A percentile compares a stretch with the other conserved stretches of the same genome.
phyloP scores from a whole-genome alignment of 2,797 vertebrate genomes.

The Helarctos malayanus region DNA sequence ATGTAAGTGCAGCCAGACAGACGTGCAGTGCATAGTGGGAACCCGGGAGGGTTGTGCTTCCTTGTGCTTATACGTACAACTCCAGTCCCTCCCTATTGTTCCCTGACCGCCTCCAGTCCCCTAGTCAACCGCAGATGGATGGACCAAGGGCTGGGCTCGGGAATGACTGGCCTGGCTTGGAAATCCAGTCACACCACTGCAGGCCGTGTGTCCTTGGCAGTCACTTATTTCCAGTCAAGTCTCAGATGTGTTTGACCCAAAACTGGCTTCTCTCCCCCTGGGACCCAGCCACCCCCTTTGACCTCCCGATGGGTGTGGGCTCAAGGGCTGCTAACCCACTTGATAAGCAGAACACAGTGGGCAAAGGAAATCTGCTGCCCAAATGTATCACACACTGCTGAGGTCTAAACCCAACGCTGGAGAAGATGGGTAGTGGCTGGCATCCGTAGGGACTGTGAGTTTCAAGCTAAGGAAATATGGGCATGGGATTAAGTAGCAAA shows the following conservation, averaged over 20 bases:
- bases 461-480: background rate
- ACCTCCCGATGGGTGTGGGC: background rate
- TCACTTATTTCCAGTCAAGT: background rate
- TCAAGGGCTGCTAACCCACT: background rate
- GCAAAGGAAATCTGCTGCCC: background rate
- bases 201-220: background rate
- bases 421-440: background rate
- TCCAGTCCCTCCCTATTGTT: background rate
- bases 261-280: background rate
- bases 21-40: rapidly evolving
- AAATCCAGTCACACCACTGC: background rate
- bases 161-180: background rate
- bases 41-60: background rate
- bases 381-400: too few species aligned
- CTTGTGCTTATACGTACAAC: background rate
- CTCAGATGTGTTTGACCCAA: background rate
- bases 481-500: background rate
- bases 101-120: background rate
- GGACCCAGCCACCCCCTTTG: background rate
- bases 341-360: background rate
- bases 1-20: background rate
- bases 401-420: background rate
- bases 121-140: background rate
- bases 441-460: background rate
- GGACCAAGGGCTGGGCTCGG: background rate